Percentiles rank a stretch among this genome's conserved stretches.
Evolutionary conservation across 2,113 vertebrate species (phyloP).

Genomic region (Lichenostomus cassidix): DNA sequence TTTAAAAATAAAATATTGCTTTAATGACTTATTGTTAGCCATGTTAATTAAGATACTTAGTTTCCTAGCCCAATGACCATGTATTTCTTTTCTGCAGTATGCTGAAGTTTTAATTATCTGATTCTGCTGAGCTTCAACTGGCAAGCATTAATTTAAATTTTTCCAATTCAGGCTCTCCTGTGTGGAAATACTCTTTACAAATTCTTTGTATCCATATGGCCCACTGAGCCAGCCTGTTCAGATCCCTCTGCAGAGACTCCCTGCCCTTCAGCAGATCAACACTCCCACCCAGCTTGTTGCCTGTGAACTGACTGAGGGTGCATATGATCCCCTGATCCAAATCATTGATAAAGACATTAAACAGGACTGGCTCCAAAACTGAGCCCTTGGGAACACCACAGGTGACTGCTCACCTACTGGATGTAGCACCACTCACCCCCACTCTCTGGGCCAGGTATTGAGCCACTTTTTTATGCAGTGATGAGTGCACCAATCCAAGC

Average conservation of each 20-base stretch:
- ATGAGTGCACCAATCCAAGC: not conserved
- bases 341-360: not conserved
- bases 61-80: not conserved
- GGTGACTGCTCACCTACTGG: not conserved
- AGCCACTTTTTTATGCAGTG: not conserved
- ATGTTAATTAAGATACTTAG: not conserved
- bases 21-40: not conserved
- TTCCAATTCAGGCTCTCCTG: not conserved
- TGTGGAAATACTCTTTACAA: not conserved
- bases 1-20: not conserved
- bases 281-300: not conserved
- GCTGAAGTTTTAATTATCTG: not conserved
- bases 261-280: not conserved
- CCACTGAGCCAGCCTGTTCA: not conserved
- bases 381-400: not conserved
- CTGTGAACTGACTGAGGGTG: not conserved
- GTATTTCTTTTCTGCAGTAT: not conserved
- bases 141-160: not conserved
- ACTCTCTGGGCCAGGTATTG: rapidly evolving
- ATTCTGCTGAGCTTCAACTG: not conserved
- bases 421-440: not conserved
- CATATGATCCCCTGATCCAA: not conserved
- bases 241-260: not conserved
- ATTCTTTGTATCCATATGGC: not conserved
- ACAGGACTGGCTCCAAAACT: not conserved